Base-by-base conservation (phyloP, 2,888 invertebrate species). In the Iphiclides podalirius region DNA sequence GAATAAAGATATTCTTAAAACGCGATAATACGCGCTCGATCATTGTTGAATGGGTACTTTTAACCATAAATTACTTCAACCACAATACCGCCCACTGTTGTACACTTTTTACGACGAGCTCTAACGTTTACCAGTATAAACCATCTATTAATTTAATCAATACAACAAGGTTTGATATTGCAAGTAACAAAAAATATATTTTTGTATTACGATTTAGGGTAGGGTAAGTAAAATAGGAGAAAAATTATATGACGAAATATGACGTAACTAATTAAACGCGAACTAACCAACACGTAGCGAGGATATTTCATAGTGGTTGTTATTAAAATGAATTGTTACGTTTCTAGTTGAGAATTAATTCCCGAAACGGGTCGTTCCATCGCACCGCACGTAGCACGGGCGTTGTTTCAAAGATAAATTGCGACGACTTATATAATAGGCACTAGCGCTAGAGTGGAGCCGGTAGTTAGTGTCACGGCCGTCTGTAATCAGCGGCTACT, bases 401-500 rank as follows among this genome's bases (percentile, higher is more conserved):
- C 31, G 42, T 23, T 43, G 46, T 56, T 47, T 53, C 36, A 16
- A 44, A 53, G 52, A 60, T 66, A 64, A 61, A 60, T 63, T 55
- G 48, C 41, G 51, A 34, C 28, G 55, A 57, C 57, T 51, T 58
- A 60, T n/a, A n/a, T 58, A 61, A 65, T 40, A 57, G 57, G 50
- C 54, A n/a, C n/a, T n/a, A n/a, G n/a, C n/a, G n/a, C 43, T 42
- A 31, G 49, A 52, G 35, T 31, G 40, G 36, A 47, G 56, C 51
- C 56, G 50, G 60, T 45, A 55, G 57, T 60, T 59, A 55, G 48
- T 54, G 57, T 59, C 57, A 52, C 48, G 53, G 57, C 23, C 41
- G 57, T 60, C 61, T 59, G 62, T 61, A 66, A 69, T 70, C 66
- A 66, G 54, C 58, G 60, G 60, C 50, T 51, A 57, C 57, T 67